phyloP scores from a whole-genome alignment of 2,888 invertebrate genomes.

The Hirudinaria manillensis region DNA sequence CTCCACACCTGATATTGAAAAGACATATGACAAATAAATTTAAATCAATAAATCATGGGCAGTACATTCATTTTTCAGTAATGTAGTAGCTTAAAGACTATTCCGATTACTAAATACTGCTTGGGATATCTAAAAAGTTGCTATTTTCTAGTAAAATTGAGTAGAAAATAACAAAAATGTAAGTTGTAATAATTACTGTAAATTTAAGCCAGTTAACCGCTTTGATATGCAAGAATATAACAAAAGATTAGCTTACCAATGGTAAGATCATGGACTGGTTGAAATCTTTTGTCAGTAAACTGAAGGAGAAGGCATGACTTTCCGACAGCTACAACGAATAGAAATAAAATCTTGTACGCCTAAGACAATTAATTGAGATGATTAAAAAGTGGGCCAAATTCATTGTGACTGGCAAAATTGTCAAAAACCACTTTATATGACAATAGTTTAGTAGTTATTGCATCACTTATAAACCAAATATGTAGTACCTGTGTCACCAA shows the following conservation, averaged over 20 bases:
- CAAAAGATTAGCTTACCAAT: conserved; percentile 65
- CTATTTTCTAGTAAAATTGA: too few species aligned
- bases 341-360: conserved; percentile 3
- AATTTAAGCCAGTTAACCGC: too few species aligned
- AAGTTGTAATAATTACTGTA: too few species aligned
- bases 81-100: neutral
- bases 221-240: too few species aligned
- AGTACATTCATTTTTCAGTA: neutral
- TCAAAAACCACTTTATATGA: neutral
- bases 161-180: too few species aligned
- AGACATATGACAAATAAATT: conserved; percentile 4
- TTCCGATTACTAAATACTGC: neutral
- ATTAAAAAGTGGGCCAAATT: neutral
- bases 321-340: conserved; percentile 75
- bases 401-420: conserved; percentile 2
- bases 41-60: neutral
- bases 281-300: conserved; percentile 98
- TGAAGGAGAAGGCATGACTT: conserved; percentile 97
- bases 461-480: neutral
- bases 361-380: neutral
- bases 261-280: conserved; percentile 90
- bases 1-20: conserved; percentile 67
- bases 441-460: neutral
- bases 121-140: too few species aligned
- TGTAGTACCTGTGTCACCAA: conserved; percentile 41